phyloP scores from a whole-genome alignment of 2,113 vertebrate species.

The Paramisgurnus dabryanus region DNA sequence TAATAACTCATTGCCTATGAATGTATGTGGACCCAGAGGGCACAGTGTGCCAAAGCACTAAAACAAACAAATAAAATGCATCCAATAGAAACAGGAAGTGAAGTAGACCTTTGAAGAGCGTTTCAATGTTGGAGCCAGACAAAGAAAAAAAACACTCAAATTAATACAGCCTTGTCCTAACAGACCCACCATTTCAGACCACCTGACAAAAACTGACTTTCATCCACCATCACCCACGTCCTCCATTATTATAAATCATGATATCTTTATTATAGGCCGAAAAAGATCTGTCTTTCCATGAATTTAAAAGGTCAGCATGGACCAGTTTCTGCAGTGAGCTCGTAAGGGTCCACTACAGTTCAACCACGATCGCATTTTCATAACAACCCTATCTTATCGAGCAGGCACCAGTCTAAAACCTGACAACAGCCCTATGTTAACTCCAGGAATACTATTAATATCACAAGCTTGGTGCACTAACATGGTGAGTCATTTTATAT shows the following conservation, averaged over 20 bases:
- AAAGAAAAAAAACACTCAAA: slow-evolving; percentile 21
- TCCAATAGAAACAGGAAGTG: slow-evolving; percentile 45
- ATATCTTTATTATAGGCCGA: not conserved
- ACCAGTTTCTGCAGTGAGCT: not conserved
- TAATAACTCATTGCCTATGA: slow-evolving; percentile 55
- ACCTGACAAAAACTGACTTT: slow-evolving; percentile 19
- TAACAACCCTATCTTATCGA: slow-evolving; percentile 8
- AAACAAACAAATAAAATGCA: slow-evolving; percentile 49
- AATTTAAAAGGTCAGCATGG: not conserved
- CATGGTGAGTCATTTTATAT: slow-evolving; percentile 37
- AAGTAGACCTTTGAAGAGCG: slow-evolving; percentile 47
- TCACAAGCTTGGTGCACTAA: slow-evolving; percentile 13
- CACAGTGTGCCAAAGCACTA: slow-evolving; percentile 45
- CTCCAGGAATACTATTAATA: slow-evolving; percentile 47
- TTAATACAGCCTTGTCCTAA: slow-evolving; percentile 25
- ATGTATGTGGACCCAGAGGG: slow-evolving; percentile 37
- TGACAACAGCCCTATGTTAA: slow-evolving; percentile 35
- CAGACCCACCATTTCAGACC: slow-evolving; percentile 17
- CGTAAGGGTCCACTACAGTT: not conserved
- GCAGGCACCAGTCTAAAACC: slow-evolving; percentile 11
- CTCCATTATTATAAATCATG: not conserved
- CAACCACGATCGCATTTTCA: not conserved
- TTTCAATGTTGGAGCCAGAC: slow-evolving; percentile 35
- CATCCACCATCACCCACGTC: not conserved
- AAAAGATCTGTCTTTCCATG: not conserved